phyloP scores from a whole-genome alignment of 2,113 vertebrate species.

The Bombycilla garrulus region DNA sequence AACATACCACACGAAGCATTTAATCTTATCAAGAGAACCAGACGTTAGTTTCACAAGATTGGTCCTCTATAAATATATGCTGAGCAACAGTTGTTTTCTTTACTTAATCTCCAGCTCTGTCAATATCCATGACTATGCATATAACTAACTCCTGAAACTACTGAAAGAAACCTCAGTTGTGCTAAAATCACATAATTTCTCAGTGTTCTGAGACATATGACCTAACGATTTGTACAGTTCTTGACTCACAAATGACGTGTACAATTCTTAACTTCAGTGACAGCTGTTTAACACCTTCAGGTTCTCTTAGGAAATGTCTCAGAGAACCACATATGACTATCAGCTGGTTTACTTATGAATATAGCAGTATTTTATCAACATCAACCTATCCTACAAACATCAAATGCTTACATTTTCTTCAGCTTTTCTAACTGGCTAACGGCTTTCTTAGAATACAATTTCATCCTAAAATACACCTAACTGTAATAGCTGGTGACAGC shows the following conservation, averaged over 20 bases:
- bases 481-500: background rate
- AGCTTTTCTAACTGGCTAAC: background rate
- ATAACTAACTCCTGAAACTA: background rate
- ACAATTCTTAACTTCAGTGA: background rate
- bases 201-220: background rate
- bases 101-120: background rate
- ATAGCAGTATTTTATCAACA: background rate
- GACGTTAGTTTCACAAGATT: background rate
- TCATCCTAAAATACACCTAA: background rate
- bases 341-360: background rate
- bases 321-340: background rate
- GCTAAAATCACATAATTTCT: background rate
- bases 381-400: background rate
- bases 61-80: background rate
- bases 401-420: background rate
- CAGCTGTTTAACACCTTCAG: background rate
- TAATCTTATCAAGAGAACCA: background rate
- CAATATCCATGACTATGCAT: background rate
- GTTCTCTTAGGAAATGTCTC: background rate
- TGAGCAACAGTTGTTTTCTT: background rate
- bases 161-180: background rate
- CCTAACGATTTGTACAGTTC: too few relatives aligned
- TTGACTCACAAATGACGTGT: too few relatives aligned
- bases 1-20: background rate
- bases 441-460: background rate